These are phyloP conservation scores for Nothoprocta pentlandii DNA, from an alignment of 2,113 vertebrate genomes.

Conservation along the genomic window DNA sequence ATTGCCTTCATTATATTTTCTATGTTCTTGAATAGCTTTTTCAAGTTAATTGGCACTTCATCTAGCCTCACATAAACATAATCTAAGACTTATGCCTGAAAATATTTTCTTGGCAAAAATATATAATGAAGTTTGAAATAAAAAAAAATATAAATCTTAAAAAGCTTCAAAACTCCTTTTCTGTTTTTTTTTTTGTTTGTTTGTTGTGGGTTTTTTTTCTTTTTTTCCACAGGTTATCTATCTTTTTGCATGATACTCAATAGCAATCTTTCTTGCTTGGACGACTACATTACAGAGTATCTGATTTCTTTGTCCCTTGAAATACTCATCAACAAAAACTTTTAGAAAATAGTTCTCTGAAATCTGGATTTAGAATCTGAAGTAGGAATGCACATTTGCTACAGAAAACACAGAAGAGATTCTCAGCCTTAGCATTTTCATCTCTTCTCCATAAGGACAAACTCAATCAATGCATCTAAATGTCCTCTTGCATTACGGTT, in stretches of 20 bases:
- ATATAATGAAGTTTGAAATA: neutral
- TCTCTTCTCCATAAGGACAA: neutral
- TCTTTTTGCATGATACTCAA: neutral
- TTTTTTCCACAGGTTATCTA: neutral
- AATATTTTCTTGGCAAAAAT: neutral
- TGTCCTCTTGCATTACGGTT: neutral
- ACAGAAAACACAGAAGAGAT: neutral
- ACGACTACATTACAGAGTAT: neutral
- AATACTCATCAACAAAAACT: neutral
- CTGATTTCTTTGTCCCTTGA: neutral
- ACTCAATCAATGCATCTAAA: neutral
- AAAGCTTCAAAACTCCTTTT: neutral
- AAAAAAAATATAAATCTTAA: accelerated
- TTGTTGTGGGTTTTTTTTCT: neutral
- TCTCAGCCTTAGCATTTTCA: neutral
- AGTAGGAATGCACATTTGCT: neutral
- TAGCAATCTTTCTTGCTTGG: neutral
- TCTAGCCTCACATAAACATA: neutral
- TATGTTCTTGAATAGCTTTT: neutral
- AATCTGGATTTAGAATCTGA: neutral
- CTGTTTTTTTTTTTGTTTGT: neutral
- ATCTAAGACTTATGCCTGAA: neutral
- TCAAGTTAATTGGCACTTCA: neutral
- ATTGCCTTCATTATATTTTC: neutral
- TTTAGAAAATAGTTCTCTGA: neutral